Evolutionary conservation across 2,797 vertebrate genomes (phyloP).

Genomic region (Menidia menidia): DNA sequence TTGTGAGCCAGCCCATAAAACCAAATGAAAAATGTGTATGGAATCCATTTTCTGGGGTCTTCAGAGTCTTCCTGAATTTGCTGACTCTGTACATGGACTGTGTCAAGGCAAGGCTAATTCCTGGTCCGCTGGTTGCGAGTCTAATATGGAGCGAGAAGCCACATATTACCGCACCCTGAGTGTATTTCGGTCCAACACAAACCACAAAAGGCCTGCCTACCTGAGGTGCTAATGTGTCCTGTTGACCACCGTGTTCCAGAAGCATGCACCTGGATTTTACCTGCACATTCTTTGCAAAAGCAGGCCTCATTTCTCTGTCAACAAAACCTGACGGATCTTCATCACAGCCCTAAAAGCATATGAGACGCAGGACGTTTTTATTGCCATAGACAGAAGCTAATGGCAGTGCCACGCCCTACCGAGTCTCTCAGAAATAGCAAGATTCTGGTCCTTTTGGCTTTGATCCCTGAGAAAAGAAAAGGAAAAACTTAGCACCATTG

Average conservation of each 20-base stretch:
- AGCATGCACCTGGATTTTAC: conserved; percentile 17
- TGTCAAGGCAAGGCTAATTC: not conserved
- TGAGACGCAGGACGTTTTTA: conserved; percentile 54
- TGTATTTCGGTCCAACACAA: conserved; percentile 19
- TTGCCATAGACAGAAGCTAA: conserved; percentile 47
- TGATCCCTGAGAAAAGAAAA: conserved; percentile 32
- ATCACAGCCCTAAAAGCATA: conserved; percentile 20
- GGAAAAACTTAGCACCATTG: conserved; percentile 53
- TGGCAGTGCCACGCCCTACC: conserved; percentile 51
- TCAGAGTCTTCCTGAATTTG: not conserved
- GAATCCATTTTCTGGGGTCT: not conserved
- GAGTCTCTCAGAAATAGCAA: not conserved
- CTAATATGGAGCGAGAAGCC: conserved; percentile 42
- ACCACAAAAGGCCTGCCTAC: conserved; percentile 22
- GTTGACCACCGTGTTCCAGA: conserved; percentile 36
- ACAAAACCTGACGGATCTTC: conserved; percentile 52
- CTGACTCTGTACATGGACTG: not conserved
- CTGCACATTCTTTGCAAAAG: conserved; percentile 17
- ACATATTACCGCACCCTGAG: conserved; percentile 28
- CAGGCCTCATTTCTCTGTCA: conserved; percentile 31
- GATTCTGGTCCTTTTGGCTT: conserved; percentile 31
- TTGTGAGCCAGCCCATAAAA: no score
- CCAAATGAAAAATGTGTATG: not conserved
- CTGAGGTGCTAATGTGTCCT: conserved; percentile 38
- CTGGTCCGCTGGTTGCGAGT: conserved; percentile 7